phyloP scores from a whole-genome alignment of 1,140 invertebrate species.

The Achatina immaculata region DNA sequence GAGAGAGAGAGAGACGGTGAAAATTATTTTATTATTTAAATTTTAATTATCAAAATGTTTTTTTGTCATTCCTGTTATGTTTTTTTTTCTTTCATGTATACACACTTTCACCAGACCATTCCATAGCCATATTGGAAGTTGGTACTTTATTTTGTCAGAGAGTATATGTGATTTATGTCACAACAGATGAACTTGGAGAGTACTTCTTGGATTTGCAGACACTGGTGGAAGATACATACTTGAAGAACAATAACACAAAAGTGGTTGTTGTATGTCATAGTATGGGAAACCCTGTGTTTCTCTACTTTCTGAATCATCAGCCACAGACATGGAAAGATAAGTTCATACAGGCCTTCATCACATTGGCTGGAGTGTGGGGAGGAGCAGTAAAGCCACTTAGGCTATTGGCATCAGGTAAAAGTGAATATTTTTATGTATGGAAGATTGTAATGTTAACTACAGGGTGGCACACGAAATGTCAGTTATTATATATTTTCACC shows the following conservation, averaged over 20 bases:
- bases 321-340: slow-evolving; percentile 90
- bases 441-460: too few relatives aligned
- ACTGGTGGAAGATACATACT: slow-evolving; percentile 89
- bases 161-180: background rate
- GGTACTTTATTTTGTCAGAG: too few relatives aligned
- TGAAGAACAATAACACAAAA: slow-evolving; percentile 79
- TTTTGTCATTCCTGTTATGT: too few relatives aligned
- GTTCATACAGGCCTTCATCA: slow-evolving; percentile 86
- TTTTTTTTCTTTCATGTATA: too few relatives aligned
- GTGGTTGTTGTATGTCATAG: slow-evolving; percentile 92
- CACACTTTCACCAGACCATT: too few relatives aligned
- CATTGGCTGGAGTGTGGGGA: slow-evolving; percentile 92
- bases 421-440: background rate
- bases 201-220: slow-evolving; percentile 86
- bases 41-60: too few relatives aligned
- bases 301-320: slow-evolving; percentile 88
- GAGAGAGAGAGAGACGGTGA: too few relatives aligned
- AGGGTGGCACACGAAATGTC: too few relatives aligned
- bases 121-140: too few relatives aligned
- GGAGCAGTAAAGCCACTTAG: slow-evolving; percentile 93
- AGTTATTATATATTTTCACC: too few relatives aligned
- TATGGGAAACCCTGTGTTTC: slow-evolving; percentile 89
- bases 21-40: too few relatives aligned
- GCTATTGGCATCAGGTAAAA: slow-evolving; percentile 90
- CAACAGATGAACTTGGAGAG: slow-evolving; percentile 87